phyloP scores from a whole-genome alignment of 2,113 vertebrate species.

The Lepus europaeus region DNA sequence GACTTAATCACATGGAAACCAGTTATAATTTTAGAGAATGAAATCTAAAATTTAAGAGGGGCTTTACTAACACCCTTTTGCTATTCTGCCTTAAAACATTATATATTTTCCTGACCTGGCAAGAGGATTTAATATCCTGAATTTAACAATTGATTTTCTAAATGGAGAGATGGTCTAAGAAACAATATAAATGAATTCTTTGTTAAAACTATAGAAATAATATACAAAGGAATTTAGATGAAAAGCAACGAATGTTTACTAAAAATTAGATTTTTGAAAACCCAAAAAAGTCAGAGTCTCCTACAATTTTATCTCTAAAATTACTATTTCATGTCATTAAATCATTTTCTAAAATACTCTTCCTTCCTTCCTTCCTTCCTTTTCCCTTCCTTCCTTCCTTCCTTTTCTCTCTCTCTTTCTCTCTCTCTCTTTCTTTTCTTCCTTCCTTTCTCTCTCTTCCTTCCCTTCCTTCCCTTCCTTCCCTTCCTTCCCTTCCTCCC shows the following conservation, averaged over 20 bases:
- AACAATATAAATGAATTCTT: neutral
- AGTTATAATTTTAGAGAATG: neutral
- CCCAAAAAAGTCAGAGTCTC: neutral
- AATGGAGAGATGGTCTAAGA: neutral
- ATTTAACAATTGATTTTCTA: neutral
- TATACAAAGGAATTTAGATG: slow-evolving; percentile 13
- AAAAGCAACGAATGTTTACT: slow-evolving; percentile 31
- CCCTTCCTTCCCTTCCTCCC: too few relatives aligned
- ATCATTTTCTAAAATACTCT: neutral
- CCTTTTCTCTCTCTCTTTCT: too few relatives aligned
- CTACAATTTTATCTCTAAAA: neutral
- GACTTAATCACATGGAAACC: neutral
- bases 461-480: too few relatives aligned
- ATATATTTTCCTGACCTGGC: neutral
- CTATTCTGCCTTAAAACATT: neutral
- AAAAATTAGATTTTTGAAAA: slow-evolving; percentile 39
- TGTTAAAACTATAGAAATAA: neutral
- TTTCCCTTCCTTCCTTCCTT: too few relatives aligned
- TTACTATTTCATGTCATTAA: neutral
- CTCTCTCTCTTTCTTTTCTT: too few relatives aligned
- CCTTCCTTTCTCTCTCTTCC: too few relatives aligned
- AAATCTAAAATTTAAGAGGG: neutral
- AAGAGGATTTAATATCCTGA: slow-evolving; percentile 4
- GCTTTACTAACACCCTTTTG: slow-evolving; percentile 6
- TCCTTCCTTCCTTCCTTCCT: too few relatives aligned